A percentile compares a stretch with the other conserved stretches of the same genome.
phyloP scores from a whole-genome alignment of 2,113 vertebrate species.

The Paraplagusia blochii region DNA sequence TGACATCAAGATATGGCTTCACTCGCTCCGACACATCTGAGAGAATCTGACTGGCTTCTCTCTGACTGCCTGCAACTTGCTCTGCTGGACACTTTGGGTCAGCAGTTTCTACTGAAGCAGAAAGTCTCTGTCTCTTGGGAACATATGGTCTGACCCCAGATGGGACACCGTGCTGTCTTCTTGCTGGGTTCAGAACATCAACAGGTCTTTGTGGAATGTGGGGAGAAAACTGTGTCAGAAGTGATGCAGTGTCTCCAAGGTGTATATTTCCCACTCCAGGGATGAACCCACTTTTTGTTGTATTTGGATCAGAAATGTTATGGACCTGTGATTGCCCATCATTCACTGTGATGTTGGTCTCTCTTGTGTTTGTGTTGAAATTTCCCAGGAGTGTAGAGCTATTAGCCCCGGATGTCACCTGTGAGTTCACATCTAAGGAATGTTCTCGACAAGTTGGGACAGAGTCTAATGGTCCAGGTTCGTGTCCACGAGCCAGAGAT shows the following conservation, averaged over 20 bases:
- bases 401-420: not conserved
- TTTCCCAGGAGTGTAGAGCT: constrained; percentile 1
- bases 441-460: constrained; percentile 9
- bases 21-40: constrained; percentile 78
- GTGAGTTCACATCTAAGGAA: not conserved
- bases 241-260: constrained; percentile 11
- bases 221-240: not conserved
- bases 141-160: constrained; percentile 82
- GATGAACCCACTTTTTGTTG: not conserved
- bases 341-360: not conserved
- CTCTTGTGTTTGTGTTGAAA: constrained; percentile 9
- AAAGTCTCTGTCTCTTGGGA: constrained; percentile 82
- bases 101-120: constrained; percentile 15
- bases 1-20: constrained; percentile 78
- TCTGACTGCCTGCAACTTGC: constrained; percentile 25
- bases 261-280: not conserved
- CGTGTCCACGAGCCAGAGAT: constrained; percentile 6
- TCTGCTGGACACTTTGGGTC: constrained; percentile 9
- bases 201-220: constrained; percentile 5
- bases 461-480: not conserved
- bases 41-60: constrained; percentile 43
- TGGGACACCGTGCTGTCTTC: constrained; percentile 44
- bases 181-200: constrained; percentile 18
- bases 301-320: not conserved
- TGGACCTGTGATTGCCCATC: constrained; percentile 6